Conservation (phyloP, 64 coral and sea anemone species). For the Trachythela sp. region DNA sequence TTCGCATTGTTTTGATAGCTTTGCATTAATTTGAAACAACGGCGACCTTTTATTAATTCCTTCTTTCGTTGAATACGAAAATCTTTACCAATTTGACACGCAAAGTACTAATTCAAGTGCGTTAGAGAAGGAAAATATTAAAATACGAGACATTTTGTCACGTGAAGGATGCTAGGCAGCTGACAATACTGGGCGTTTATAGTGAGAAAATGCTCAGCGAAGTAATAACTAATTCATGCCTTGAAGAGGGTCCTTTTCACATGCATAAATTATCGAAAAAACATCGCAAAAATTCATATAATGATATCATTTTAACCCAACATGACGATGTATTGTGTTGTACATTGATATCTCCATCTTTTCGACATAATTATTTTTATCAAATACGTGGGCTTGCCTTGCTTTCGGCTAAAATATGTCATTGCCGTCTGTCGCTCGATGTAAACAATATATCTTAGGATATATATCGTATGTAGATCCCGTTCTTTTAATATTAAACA, state of each 20-base stretch:
- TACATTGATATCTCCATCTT: too few species aligned
- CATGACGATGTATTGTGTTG: not conserved
- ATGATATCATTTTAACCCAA: not conserved
- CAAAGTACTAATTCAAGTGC: not conserved
- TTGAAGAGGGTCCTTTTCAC: not conserved
- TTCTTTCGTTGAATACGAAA: too few species aligned
- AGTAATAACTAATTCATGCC: slow-evolving; percentile 13
- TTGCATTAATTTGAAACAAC: not conserved
- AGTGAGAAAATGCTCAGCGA: slow-evolving; percentile 24
- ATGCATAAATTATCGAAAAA: slow-evolving; percentile 33
- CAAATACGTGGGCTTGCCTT: not conserved
- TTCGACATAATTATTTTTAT: too few species aligned
- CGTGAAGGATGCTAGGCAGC: not conserved
- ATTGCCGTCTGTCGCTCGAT: not conserved
- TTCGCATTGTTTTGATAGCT: not conserved
- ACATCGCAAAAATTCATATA: slow-evolving; percentile 3
- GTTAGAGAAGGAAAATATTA: not conserved
- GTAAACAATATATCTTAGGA: not conserved
- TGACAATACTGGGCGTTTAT: not conserved
- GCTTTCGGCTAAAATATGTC: not conserved
- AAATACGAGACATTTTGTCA: not conserved
- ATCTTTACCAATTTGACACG: not conserved
- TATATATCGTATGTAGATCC: not conserved
- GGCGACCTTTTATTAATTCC: too few species aligned
- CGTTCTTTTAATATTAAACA: not conserved